Percentiles rank a stretch among this genome's conserved stretches.
phyloP scores from a whole-genome alignment of 2,888 invertebrate genomes.

The Stramonita haemastoma region DNA sequence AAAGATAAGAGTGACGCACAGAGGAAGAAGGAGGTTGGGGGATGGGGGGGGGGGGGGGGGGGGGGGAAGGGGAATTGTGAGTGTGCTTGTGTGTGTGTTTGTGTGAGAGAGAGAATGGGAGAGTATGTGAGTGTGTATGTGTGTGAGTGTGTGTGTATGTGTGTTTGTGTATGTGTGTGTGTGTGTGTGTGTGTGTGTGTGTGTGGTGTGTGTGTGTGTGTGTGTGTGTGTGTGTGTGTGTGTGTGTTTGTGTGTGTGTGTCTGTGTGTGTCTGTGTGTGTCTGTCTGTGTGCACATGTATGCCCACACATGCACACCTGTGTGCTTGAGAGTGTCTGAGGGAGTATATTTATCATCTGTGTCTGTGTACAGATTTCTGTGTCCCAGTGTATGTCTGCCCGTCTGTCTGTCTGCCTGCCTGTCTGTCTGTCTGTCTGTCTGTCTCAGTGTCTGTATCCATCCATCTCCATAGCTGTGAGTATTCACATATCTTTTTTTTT shows the following conservation, averaged over 20 bases:
- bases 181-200: too few species aligned
- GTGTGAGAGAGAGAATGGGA: background rate
- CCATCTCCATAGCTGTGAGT: background rate
- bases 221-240: slow-evolving; percentile 8
- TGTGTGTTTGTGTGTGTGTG: background rate
- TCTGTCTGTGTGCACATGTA: background rate
- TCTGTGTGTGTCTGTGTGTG: background rate
- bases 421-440: too few species aligned
- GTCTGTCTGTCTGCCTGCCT: too few species aligned
- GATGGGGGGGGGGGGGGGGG: too few species aligned
- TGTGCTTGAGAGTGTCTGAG: background rate
- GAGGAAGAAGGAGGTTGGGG: too few species aligned
- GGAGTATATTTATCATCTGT: background rate
- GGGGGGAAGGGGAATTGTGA: too few species aligned
- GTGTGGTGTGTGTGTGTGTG: background rate
- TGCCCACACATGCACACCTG: too few species aligned
- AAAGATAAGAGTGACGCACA: too few species aligned
- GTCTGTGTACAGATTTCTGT: background rate
- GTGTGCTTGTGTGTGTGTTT: background rate
- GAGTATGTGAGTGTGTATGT: slow-evolving; percentile 25
- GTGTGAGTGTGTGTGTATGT: slow-evolving; percentile 11
- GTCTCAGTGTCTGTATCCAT: too few species aligned
- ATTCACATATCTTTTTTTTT: too few species aligned
- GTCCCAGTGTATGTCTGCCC: too few species aligned
- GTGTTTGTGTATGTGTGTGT: slow-evolving; percentile 11